Base-by-base conservation (phyloP, 2,888 invertebrate genomes). In the Abrostola tripartita region DNA sequence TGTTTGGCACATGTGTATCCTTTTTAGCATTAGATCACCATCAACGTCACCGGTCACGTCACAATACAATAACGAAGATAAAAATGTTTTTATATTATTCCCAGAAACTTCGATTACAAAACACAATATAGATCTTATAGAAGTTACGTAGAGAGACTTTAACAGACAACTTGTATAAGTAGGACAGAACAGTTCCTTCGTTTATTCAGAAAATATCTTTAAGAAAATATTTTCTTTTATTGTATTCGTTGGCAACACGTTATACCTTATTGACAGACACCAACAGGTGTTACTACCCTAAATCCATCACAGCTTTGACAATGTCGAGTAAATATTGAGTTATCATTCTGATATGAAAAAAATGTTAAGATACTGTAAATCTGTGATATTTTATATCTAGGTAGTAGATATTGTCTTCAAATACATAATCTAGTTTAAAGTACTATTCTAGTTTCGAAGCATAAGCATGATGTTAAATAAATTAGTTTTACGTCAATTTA, bases 281-380 rank as follows among this genome's bases (percentile, higher is more conserved):
- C 81, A 83, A 83, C 83, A 83, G 83, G 84, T 83, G 83, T 76
- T 76, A 36, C 67, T 64, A 73, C 73, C 78, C 73, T 73, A 78
- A 81, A 81, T 80, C 69, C 67, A 68, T 81, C 76, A 81, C 54
- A 52, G 58, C 59, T 67, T 79, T 81, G 78, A 82, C 81, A 77
- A 74, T 74, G 58, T 68, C 52, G 61, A 63, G 75, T 70, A 74
- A 74, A 81, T 78, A 79, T 80, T 71, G 68, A 72, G 75, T 63
- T 73, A 66, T 71, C 73, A 73, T 76, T 76, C 73, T 65, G 68
- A 59, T 65, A 58, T 56, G 64, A 67, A 73, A 72, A 70, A 24
- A 69, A 71, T 60, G 61, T 61, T 52, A 51, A 49, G 50, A 57
- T 66, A 66, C 36, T 36, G 6, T 61, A 65, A 68, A 68, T 54